These are phyloP conservation scores for Conchocele bisecta DNA, from an alignment of 2,888 invertebrate genomes.

Conservation along the genomic window DNA sequence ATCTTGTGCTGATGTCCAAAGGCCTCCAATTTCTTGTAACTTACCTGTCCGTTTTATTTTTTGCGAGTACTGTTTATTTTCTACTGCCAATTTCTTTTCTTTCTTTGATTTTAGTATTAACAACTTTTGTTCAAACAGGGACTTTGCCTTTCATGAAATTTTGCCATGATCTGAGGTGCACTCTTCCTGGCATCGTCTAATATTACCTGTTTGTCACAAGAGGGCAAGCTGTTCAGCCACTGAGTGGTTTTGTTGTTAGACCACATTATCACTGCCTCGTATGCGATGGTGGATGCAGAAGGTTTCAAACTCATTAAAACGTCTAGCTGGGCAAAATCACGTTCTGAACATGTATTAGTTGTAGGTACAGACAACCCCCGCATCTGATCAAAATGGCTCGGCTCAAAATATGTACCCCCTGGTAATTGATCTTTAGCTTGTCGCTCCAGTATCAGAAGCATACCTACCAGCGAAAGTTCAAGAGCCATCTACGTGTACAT, in stretches of 20 bases:
- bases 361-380: background rate
- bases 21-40: too few relatives aligned
- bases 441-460: slow-evolving; percentile 36
- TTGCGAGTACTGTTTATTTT: too few relatives aligned
- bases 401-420: slow-evolving; percentile 27
- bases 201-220: too few relatives aligned
- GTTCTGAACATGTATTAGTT: slow-evolving; percentile 23
- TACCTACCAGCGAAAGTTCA: slow-evolving; percentile 21
- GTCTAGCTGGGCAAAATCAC: slow-evolving; percentile 19
- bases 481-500: slow-evolving; percentile 32
- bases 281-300: slow-evolving; percentile 9
- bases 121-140: too few relatives aligned
- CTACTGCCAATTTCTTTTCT: too few relatives aligned
- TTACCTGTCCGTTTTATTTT: too few relatives aligned
- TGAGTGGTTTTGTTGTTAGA: slow-evolving; percentile 37
- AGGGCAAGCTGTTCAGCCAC: too few relatives aligned
- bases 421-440: slow-evolving; percentile 46
- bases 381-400: background rate
- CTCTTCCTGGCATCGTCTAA: too few relatives aligned
- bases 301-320: slow-evolving; percentile 23
- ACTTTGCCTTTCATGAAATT: too few relatives aligned
- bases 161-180: too few relatives aligned
- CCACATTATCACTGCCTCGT: slow-evolving; percentile 42
- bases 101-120: too few relatives aligned
- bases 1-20: too few relatives aligned